Conservation (phyloP, 2,888 invertebrate species). For the Lymantria monacha region DNA sequence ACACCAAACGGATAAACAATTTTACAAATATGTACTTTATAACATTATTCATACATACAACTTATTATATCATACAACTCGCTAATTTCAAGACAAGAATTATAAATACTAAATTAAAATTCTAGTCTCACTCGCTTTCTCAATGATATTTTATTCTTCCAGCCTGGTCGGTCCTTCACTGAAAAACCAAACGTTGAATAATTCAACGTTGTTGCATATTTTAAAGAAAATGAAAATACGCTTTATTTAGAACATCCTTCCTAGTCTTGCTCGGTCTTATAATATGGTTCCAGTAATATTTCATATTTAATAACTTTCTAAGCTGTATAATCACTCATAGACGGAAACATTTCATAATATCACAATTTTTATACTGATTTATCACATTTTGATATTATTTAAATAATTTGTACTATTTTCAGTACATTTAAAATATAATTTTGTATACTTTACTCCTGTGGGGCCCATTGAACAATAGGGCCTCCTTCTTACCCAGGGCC, state of each 20-base stretch:
- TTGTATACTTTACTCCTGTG: too few species aligned
- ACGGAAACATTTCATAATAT: neutral
- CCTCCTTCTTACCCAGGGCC: too few species aligned
- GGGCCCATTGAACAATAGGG: too few species aligned
- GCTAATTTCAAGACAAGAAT: neutral
- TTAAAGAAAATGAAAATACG: neutral
- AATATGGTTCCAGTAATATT: neutral
- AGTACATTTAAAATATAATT: too few species aligned
- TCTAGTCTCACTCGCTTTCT: neutral
- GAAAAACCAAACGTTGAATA: neutral
- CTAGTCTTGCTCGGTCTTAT: neutral
- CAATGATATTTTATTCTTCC: neutral
- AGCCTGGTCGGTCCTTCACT: neutral
- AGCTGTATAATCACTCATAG: neutral
- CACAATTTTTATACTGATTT: too few species aligned
- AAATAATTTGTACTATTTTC: too few species aligned
- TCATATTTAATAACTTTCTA: neutral
- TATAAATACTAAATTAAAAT: slow-evolving; percentile 21
- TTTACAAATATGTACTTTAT: too few species aligned
- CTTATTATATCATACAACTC: too few species aligned
- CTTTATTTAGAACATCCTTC: neutral
- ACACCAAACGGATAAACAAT: too few species aligned
- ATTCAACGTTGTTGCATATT: neutral
- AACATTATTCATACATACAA: too few species aligned
- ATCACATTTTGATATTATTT: too few species aligned